Evolutionary conservation across 2,113 vertebrate species (phyloP), one percentile per base, ranked within the genome.

Genomic region (Choloepus hoffmanni): DNA sequence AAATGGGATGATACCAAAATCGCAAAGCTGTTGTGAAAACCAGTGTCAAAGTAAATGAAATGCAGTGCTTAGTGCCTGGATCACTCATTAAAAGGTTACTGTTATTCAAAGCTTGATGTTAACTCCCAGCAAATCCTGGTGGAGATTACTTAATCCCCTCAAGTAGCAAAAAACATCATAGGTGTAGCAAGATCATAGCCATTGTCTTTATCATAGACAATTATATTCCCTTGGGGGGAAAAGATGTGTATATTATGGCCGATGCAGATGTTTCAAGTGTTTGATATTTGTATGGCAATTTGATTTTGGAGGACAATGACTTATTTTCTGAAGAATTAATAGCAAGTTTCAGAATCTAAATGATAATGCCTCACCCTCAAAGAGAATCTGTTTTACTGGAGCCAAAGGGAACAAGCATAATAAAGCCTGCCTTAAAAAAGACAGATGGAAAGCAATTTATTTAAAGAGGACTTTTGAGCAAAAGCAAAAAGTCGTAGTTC

Each of bases 331-430:
- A 97, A 88, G 73, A 96, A 90, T 85, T 97, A 96, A 97, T 97
- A 92, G 85, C 77, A 74, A 81, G 70, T 97, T 97, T 97, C 92
- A 93, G 92, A 92, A 93, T 77, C 65, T 95, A 97, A 95, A 95
- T 96, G 95, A 78, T 79, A 97, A 68, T 50, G 96, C 85, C 94
- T 94, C 0, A 0, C 87, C 68, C 70, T 68, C 24, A 92, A 96
- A 96, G 92, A 98, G 2, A 97, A 98, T 96, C 26, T 96, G 60
- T 96, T 98, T 98, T 97, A 97, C 97, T 58, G 95, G 70, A 92
- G 63, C 21, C 85, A 93, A 96, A 96, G 98, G 67, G 53, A 65
- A 3, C 55, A 96, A 86, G 40, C 92, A 97, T 73, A 82, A 96
- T 96, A 95, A 97, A 85, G 65, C 15, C 62, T 96, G 36, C 91